A percentile compares a stretch with the other conserved stretches of the same genome.
These are phyloP conservation scores for Megaleporinus macrocephalus DNA, from an alignment of 2,113 vertebrate species.

Conservation along the genomic window DNA sequence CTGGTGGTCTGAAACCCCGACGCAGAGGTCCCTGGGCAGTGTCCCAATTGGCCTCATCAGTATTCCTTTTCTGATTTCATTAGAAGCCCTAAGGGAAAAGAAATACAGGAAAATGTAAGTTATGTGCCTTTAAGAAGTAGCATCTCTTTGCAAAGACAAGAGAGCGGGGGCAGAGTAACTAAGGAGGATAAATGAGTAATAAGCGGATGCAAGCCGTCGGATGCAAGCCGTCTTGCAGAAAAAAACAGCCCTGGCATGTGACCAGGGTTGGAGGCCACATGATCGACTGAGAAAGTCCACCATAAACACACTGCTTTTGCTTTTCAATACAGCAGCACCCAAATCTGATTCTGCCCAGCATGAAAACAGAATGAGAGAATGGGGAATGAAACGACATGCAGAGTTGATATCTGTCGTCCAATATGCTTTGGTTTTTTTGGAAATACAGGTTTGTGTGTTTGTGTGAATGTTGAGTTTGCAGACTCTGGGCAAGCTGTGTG, in stretches of 20 bases:
- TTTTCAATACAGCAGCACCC: constrained; percentile 50
- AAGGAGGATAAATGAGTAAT: constrained; percentile 57
- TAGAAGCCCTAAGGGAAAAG: no score
- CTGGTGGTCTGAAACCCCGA: no score
- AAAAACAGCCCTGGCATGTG: constrained; percentile 44
- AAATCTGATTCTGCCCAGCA: constrained; percentile 53
- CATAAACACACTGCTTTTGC: constrained; percentile 38
- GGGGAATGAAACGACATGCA: neutral
- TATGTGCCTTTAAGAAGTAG: no score
- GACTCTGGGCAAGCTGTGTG: neutral
- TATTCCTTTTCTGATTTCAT: no score
- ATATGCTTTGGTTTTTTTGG: constrained; percentile 7
- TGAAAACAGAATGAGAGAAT: constrained; percentile 48
- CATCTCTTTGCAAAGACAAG: neutral
- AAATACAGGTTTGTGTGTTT: neutral
- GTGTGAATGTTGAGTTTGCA: neutral
- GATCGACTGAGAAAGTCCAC: constrained; percentile 55
- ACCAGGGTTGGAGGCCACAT: constrained; percentile 50
- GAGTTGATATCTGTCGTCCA: neutral
- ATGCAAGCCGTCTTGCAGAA: constrained; percentile 21
- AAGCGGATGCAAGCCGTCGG: constrained; percentile 56
- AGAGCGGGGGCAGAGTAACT: constrained; percentile 34
- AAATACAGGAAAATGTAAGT: no score
- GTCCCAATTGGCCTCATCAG: no score
- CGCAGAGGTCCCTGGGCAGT: no score